phyloP scores from a whole-genome alignment of 2,888 invertebrate species.

The Euclidia mi region DNA sequence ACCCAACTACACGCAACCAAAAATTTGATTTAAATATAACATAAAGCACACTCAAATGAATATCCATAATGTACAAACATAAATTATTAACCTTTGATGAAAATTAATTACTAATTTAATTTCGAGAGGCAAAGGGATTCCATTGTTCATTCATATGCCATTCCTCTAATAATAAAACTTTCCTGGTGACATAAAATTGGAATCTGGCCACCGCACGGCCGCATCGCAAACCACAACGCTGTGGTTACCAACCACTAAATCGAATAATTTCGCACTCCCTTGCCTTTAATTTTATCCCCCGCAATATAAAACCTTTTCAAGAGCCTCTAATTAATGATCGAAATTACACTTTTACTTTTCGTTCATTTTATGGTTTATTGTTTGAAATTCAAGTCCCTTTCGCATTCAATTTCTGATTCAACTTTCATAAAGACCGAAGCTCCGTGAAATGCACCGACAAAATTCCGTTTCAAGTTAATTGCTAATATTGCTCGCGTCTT shows the following conservation, averaged over 20 bases:
- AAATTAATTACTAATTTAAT: too few species aligned
- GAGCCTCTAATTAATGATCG: slow-evolving; percentile 5
- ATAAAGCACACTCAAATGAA: too few species aligned
- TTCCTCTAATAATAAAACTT: slow-evolving; percentile 1
- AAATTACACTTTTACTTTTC: not conserved
- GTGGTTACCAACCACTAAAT: slow-evolving; percentile 9
- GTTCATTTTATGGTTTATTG: not conserved
- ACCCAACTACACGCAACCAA: too few species aligned
- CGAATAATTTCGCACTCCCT: slow-evolving; percentile 9
- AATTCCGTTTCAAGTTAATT: slow-evolving; percentile 31
- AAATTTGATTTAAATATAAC: too few species aligned
- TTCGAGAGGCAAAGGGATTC: too few species aligned
- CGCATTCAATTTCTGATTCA: not conserved
- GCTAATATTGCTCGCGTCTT: slow-evolving; percentile 16
- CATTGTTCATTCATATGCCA: slow-evolving; percentile 3
- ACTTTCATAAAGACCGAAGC: not conserved
- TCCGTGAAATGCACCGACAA: slow-evolving; percentile 17
- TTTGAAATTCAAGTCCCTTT: not conserved
- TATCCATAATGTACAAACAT: too few species aligned
- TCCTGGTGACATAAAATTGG: slow-evolving; percentile 2
- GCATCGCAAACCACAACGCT: slow-evolving; percentile 3
- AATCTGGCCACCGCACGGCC: not conserved
- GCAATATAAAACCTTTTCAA: slow-evolving; percentile 5
- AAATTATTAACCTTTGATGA: too few species aligned
- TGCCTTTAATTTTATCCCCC: slow-evolving; percentile 4